A percentile compares a stretch with the other conserved stretches of the same genome.
These are phyloP conservation scores for Cosmia trapezina DNA, from an alignment of 2,888 invertebrate genomes.

Conservation along the genomic window DNA sequence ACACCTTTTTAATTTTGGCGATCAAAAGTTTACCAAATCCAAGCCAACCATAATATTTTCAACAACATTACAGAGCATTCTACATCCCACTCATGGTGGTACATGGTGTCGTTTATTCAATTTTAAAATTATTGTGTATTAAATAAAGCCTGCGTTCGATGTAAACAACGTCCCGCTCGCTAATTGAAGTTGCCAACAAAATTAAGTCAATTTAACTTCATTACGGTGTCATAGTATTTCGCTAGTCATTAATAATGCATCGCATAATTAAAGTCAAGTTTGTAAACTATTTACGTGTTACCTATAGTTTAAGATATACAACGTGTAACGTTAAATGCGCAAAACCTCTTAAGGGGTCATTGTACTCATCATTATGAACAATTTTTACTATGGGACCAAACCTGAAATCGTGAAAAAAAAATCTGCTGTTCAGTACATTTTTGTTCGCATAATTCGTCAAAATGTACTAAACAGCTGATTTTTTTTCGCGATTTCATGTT, in stretches of 20 bases:
- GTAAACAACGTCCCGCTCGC: conserved; percentile 73
- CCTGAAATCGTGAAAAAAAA: no score
- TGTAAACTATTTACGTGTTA: conserved; percentile 46
- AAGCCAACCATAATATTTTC: background rate
- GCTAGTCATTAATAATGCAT: conserved; percentile 75
- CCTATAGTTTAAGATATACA: conserved; percentile 40
- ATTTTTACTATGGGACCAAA: no score
- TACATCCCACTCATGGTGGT: background rate
- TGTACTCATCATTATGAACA: no score
- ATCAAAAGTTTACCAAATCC: background rate
- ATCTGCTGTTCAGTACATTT: no score
- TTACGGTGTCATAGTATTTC: conserved; percentile 77
- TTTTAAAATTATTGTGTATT: conserved; percentile 73
- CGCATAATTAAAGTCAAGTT: conserved; percentile 62
- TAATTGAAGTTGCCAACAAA: conserved; percentile 81
- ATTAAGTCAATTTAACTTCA: conserved; percentile 81
- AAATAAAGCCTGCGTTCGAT: conserved; percentile 74
- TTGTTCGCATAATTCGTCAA: no score
- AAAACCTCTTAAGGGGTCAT: no score
- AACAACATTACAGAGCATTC: background rate
- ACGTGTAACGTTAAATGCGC: no score
- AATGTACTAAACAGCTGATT: no score
- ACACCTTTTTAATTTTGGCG: background rate
- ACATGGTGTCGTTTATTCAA: conserved; percentile 37
- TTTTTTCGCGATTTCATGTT: no score